Base-by-base conservation (phyloP, 2,113 vertebrate species). In the Callipepla squamata region DNA sequence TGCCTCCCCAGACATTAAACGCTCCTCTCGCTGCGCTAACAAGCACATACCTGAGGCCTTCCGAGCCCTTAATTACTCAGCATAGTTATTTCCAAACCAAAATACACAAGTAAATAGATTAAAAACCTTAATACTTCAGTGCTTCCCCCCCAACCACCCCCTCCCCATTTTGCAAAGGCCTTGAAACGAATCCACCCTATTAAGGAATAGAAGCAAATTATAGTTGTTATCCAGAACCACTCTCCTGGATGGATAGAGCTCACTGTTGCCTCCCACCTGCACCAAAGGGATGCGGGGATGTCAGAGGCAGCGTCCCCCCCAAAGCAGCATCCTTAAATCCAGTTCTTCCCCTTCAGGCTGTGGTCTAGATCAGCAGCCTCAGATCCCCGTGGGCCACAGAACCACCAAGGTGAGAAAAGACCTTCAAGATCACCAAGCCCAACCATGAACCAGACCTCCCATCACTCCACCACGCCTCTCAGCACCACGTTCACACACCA, bases 141-240 rank as follows among this genome's bases (percentile, higher is more conserved):
- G 1, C 18, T 74, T 59, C 40, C 79, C 48, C 65, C 32, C 14
- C 3, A 11, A 36, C 40, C 40, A 40, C 40, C 5, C 6, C 36
- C 25, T 4, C 6, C 7, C 5, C 5, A 3, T 14, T 28, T 28
- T 34, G 40, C 53, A 92, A 92, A 87, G 79, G 32, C 51, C 32
- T 78, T 80, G 65, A 87, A 94, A 92, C n/a, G 51, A 91, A 83
- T 55, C 63, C 72, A 88, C 47, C 51, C 95, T 89, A 84, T 90
- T 89, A 84, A 92, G 30, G 34, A 62, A 91, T 90, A 83, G 53
- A 87, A 92, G 44, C 62, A 93, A 92, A 87, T 80, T 25, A 62
- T 51, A 42, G 9, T 77, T 36, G 78, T 80, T 85, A 90, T 72
- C 89, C 65, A 59, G 88, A 92, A 70, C n/a, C 19, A 19, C 34